A percentile compares a stretch with the other conserved stretches of the same genome.
These are phyloP conservation scores for Ceramica pisi DNA, from an alignment of 2,888 invertebrate species.

Conservation along the genomic window DNA sequence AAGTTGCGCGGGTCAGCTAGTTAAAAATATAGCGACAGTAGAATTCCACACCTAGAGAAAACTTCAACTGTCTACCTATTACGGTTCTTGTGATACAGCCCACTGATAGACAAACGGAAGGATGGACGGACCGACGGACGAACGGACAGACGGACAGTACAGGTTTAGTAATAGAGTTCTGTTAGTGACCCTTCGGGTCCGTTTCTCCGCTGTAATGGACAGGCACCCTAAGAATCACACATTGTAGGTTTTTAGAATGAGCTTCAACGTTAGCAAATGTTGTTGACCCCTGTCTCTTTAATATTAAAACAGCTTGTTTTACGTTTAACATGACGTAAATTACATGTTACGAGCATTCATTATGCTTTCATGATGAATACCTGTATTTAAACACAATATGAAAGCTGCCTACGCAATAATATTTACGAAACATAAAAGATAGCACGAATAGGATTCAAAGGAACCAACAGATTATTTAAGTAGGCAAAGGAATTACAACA, in stretches of 20 bases:
- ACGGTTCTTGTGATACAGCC: no score
- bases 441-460: background rate
- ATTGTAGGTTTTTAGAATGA: background rate
- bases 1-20: no score
- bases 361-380: constrained; percentile 4
- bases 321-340: constrained; percentile 16
- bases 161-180: no score
- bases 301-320: constrained; percentile 17
- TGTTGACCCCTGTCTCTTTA: constrained; percentile 1
- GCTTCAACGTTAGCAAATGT: background rate
- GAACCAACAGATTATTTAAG: background rate
- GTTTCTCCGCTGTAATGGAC: no score
- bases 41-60: no score
- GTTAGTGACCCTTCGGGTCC: no score
- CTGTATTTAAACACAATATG: background rate
- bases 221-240: no score
- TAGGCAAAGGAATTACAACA: constrained; percentile 29
- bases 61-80: no score
- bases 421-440: background rate
- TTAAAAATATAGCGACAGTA: no score
- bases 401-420: constrained; percentile 19
- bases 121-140: no score
- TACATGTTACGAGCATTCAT: constrained; percentile 8
- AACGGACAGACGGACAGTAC: no score
- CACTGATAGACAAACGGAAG: no score